phyloP scores from a whole-genome alignment of 2,888 invertebrate species.

The Iphiclides podalirius region DNA sequence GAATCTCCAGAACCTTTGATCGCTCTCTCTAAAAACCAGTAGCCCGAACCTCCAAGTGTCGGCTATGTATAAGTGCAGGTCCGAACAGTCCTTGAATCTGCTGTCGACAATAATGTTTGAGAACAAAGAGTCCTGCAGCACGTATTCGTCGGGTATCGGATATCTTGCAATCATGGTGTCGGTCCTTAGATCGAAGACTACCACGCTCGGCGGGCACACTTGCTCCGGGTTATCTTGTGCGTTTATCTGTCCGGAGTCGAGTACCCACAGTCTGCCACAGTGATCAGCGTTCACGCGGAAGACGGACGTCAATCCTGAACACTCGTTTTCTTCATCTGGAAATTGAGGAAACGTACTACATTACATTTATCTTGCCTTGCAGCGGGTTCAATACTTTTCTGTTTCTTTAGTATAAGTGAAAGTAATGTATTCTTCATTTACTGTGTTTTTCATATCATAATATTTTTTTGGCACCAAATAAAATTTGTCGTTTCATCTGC shows the following conservation, averaged over 20 bases:
- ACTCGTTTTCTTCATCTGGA: conserved; percentile 65
- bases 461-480: too few species aligned
- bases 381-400: too few species aligned
- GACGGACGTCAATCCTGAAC: conserved; percentile 86
- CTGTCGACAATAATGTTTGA: conserved; percentile 84
- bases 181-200: conserved; percentile 85
- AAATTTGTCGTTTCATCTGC: too few species aligned
- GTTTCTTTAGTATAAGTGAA: too few species aligned
- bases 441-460: too few species aligned
- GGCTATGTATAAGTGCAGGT: conserved; percentile 83
- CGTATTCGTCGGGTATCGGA: conserved; percentile 82
- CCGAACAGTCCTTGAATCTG: conserved; percentile 78
- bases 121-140: conserved; percentile 84
- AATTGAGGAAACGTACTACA: conserved; percentile 20
- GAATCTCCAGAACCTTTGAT: conserved; percentile 82
- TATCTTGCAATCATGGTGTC: conserved; percentile 82
- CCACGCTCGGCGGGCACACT: conserved; percentile 86
- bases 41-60: conserved; percentile 86
- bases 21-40: conserved; percentile 81
- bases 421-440: too few species aligned
- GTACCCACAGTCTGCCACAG: conserved; percentile 88
- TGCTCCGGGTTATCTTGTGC: conserved; percentile 82
- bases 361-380: too few species aligned
- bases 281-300: conserved; percentile 87
- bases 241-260: conserved; percentile 89